Evolutionary conservation across 2,113 vertebrate genomes (phyloP).

Genomic region (Syrmaticus mikado): DNA sequence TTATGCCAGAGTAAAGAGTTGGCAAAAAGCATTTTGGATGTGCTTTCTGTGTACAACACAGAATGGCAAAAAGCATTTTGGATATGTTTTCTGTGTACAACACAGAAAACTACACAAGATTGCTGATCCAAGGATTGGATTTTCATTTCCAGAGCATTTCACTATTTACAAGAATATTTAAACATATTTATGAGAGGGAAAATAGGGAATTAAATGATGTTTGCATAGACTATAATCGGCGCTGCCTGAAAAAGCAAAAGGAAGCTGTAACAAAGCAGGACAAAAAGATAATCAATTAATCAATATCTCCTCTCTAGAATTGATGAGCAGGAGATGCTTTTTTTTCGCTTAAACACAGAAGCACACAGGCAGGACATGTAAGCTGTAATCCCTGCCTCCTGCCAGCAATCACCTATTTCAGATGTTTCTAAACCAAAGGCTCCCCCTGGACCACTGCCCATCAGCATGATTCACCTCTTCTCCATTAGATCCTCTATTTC

Average conservation of each 20-base stretch:
- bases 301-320: background rate
- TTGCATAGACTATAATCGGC: background rate
- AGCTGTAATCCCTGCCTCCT: background rate
- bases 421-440: background rate
- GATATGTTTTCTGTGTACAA: background rate
- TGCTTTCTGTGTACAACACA: background rate
- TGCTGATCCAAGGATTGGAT: background rate
- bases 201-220: rapidly evolving
- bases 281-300: background rate
- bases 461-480: background rate
- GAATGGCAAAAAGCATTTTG: background rate
- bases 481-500: background rate
- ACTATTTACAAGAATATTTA: background rate
- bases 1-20: background rate
- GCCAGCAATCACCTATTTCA: background rate
- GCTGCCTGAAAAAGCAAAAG: background rate
- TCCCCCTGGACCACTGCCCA: background rate
- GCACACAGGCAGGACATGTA: background rate
- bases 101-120: background rate
- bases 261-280: background rate
- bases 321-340: background rate
- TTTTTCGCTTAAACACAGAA: background rate
- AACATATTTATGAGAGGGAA: background rate
- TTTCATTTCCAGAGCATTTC: background rate
- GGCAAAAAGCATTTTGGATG: background rate